Percentiles rank a stretch among this genome's conserved stretches.
Evolutionary conservation across 1,140 invertebrate genomes (phyloP).

Genomic region (Solenopsis fugax): DNA sequence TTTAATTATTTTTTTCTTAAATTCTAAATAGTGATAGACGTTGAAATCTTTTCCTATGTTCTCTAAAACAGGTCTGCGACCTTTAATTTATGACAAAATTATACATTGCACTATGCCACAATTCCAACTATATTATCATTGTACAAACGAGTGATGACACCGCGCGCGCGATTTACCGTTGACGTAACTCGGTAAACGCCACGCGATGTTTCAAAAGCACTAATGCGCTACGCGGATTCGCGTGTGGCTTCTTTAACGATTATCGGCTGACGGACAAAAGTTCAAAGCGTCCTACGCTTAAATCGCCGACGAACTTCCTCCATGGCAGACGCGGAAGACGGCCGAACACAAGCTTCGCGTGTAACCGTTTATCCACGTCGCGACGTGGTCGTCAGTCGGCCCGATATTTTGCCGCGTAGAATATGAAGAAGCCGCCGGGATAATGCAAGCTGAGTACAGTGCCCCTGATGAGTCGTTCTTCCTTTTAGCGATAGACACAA

Average conservation of each 20-base stretch:
- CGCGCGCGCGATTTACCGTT: background rate
- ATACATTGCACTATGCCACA: background rate
- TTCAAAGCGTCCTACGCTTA: conserved; percentile 41
- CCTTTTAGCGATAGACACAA: conserved; percentile 14
- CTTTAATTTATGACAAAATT: conserved; percentile 19
- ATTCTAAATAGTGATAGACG: background rate
- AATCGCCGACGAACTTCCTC: conserved; percentile 29
- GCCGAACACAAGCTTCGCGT: background rate
- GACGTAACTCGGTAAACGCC: conserved; percentile 30
- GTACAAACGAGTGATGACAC: conserved; percentile 29
- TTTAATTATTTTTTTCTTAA: background rate
- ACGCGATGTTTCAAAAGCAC: conserved; percentile 29
- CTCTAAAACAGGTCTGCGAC: too few species aligned
- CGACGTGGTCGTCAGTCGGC: conserved; percentile 23
- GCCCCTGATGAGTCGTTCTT: conserved; percentile 24
- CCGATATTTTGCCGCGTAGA: conserved; percentile 28
- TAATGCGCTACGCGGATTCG: background rate
- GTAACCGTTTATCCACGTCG: conserved; percentile 49
- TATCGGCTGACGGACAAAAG: conserved; percentile 11
- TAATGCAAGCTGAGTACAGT: conserved; percentile 34
- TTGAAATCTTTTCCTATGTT: background rate
- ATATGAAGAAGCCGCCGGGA: conserved; percentile 24
- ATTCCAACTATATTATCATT: conserved; percentile 29
- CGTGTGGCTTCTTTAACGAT: conserved; percentile 5
- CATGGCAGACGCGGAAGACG: conserved; percentile 27